phyloP scores from a whole-genome alignment of 2,888 invertebrate genomes.

The Noctua pronuba region DNA sequence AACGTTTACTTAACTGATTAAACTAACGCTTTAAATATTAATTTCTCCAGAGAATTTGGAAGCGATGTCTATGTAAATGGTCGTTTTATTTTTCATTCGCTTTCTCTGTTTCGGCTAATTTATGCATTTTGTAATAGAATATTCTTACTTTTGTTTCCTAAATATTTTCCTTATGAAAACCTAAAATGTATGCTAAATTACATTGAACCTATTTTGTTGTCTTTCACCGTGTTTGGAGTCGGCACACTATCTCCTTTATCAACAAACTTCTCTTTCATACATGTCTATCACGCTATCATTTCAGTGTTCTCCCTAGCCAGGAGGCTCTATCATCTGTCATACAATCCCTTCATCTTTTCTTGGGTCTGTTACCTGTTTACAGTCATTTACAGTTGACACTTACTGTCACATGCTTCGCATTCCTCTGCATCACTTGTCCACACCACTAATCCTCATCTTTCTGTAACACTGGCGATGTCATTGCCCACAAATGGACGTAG shows the following conservation, averaged over 20 bases:
- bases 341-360: neutral
- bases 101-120: constrained; percentile 14
- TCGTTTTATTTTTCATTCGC: constrained; percentile 12
- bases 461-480: neutral
- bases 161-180: neutral
- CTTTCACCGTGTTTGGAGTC: neutral
- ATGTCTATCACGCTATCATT: neutral
- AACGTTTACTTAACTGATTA: constrained; percentile 34
- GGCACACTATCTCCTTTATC: neutral
- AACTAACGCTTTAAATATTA: constrained; percentile 18
- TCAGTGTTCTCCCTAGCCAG: neutral
- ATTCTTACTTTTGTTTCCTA: constrained; percentile 2
- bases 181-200: neutral
- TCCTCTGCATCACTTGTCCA: neutral
- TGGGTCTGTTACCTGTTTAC: neutral
- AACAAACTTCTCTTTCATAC: neutral
- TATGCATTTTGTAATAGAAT: neutral
- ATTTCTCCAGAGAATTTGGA: constrained; percentile 42
- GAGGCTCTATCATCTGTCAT: neutral
- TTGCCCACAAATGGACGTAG: neutral
- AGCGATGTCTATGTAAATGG: neutral
- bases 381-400: neutral
- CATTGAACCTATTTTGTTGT: neutral
- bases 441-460: neutral
- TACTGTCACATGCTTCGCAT: neutral